These are phyloP conservation scores for Dinocampus coccinellae DNA, from an alignment of 2,888 invertebrate species.

Conservation along the genomic window DNA sequence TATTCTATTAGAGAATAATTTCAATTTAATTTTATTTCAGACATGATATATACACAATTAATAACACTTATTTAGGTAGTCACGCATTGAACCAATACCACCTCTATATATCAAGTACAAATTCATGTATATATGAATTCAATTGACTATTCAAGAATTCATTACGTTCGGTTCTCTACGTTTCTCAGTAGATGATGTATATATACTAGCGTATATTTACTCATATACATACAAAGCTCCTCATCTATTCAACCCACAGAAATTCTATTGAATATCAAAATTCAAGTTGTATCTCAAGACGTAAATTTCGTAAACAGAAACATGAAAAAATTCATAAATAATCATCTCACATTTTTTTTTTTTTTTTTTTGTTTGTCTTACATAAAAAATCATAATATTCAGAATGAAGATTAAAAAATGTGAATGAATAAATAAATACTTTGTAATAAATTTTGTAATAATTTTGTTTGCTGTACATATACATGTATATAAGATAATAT, in stretches of 20 bases:
- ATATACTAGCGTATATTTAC: conserved; percentile 18
- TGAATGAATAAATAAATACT: too few species aligned
- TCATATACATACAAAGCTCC: not conserved
- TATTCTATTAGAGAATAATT: not conserved
- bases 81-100: not conserved
- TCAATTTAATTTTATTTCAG: not conserved
- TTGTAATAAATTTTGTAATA: too few species aligned
- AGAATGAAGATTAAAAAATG: too few species aligned
- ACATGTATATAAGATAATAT: too few species aligned
- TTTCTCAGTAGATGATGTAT: conserved; percentile 31
- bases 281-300: conserved; percentile 10
- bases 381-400: too few species aligned
- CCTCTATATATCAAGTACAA: not conserved
- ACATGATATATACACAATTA: not conserved
- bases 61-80: conserved; percentile 3
- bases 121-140: not conserved
- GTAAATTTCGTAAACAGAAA: not conserved
- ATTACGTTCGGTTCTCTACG: conserved; percentile 55
- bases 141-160: conserved; percentile 56
- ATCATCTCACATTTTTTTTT: too few species aligned
- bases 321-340: not conserved
- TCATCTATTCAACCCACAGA: not conserved
- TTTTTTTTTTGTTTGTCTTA: too few species aligned
- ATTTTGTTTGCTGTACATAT: not conserved
- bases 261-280: conserved; percentile 37